Evolutionary conservation across 2,888 invertebrate species (phyloP).

Genomic region (Bembecia ichneumoniformis): DNA sequence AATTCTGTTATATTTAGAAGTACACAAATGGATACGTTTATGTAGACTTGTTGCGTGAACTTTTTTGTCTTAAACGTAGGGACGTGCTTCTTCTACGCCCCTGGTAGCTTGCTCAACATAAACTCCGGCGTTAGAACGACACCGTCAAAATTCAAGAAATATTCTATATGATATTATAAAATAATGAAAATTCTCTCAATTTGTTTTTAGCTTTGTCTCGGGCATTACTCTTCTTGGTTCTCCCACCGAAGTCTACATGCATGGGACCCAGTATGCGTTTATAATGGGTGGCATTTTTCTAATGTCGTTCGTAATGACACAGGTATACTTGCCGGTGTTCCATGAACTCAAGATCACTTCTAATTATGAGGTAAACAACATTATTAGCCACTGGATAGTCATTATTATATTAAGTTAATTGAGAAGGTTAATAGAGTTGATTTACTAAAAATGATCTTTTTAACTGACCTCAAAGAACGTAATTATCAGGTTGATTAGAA

Average conservation of each 20-base stretch:
- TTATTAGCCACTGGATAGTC: slow-evolving; percentile 2
- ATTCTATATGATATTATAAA: neutral
- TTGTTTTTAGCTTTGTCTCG: slow-evolving; percentile 75
- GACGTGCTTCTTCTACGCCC: too few relatives aligned
- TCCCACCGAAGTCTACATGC: slow-evolving; percentile 86
- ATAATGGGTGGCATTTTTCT: slow-evolving; percentile 75
- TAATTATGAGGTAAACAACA: slow-evolving; percentile 78
- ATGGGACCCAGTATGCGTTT: slow-evolving; percentile 83
- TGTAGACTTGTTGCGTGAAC: too few relatives aligned
- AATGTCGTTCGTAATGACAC: slow-evolving; percentile 77
- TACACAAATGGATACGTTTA: too few relatives aligned
- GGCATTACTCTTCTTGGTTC: slow-evolving; percentile 84
- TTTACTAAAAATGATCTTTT: neutral
- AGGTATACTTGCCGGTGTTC: slow-evolving; percentile 81
- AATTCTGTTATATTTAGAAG: too few relatives aligned
- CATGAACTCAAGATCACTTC: slow-evolving; percentile 82
- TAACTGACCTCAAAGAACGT: neutral
- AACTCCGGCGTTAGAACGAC: too few relatives aligned
- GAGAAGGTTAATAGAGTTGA: neutral
- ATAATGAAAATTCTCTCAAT: neutral
- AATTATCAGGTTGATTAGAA: too few relatives aligned
- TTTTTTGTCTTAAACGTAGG: too few relatives aligned
- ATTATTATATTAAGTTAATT: neutral
- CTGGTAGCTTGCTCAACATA: too few relatives aligned
- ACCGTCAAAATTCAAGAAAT: neutral